Percentiles rank a stretch among this genome's conserved stretches.
Evolutionary conservation across 2,113 vertebrate genomes (phyloP).

Genomic region (Sapayoa aenigma): DNA sequence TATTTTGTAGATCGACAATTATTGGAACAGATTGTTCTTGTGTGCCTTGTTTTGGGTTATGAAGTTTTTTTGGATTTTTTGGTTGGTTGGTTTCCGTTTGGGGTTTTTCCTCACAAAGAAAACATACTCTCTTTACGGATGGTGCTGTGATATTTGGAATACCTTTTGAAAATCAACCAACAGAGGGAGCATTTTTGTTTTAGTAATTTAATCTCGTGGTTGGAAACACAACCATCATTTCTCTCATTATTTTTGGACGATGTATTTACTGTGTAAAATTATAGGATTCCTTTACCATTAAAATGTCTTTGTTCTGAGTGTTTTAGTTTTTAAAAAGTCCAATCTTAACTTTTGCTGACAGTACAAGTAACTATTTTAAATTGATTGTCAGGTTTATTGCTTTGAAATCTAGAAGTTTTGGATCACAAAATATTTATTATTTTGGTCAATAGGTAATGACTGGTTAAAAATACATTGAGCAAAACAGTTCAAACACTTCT

Average conservation of each 20-base stretch:
- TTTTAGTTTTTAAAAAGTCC: not conserved
- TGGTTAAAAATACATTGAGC: not conserved
- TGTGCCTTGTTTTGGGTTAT: not conserved
- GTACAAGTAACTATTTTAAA: not conserved
- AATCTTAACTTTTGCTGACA: not conserved
- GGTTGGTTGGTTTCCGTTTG: not conserved
- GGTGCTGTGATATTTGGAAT: not conserved
- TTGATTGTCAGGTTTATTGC: not conserved
- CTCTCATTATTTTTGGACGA: not conserved
- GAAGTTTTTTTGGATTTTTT: not conserved
- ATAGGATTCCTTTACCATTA: not conserved
- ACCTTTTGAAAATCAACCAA: slow-evolving; percentile 15
- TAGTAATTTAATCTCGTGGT: not conserved
- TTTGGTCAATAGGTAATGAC: not conserved
- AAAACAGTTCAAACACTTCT: not conserved
- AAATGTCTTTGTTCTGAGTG: not conserved
- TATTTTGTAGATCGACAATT: not conserved
- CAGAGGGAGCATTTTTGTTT: slow-evolving; percentile 7
- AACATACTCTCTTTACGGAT: not conserved
- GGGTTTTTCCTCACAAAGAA: not conserved
- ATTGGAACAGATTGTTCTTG: not conserved
- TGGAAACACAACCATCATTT: not conserved
- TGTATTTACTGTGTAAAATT: not conserved
- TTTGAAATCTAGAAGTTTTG: not conserved
- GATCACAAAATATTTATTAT: not conserved